phyloP scores from a whole-genome alignment of 2,888 invertebrate genomes.

The Sicus ferrugineus region DNA sequence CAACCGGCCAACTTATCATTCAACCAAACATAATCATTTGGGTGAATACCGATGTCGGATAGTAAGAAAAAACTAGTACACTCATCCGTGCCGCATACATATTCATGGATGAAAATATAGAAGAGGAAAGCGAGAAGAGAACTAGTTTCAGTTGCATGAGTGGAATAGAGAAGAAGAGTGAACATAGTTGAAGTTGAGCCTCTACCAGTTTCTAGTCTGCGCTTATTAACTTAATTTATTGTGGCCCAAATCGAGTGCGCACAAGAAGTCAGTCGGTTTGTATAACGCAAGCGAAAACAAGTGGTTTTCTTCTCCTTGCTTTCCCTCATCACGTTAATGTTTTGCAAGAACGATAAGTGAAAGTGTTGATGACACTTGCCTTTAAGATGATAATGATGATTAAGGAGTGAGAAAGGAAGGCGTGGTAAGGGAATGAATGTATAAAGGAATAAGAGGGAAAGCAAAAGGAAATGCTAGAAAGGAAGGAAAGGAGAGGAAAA shows the following conservation, averaged over 20 bases:
- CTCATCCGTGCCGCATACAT: neutral
- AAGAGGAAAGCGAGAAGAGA: neutral
- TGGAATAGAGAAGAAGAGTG: neutral
- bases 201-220: no score
- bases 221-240: slow-evolving; percentile 20
- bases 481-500: neutral
- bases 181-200: no score
- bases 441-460: no score
- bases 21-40: no score
- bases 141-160: neutral
- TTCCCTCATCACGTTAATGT: neutral
- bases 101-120: neutral
- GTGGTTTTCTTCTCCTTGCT: neutral
- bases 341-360: neutral
- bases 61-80: no score
- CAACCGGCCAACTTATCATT: no score
- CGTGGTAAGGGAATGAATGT: no score
- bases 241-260: neutral
- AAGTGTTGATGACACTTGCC: slow-evolving; percentile 24
- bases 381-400: no score
- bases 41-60: no score
- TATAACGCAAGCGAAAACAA: neutral
- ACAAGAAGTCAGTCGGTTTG: slow-evolving; percentile 3
- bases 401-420: no score
- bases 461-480: no score